phyloP scores from a whole-genome alignment of 2,888 invertebrate species.

The Maniola hyperantus region DNA sequence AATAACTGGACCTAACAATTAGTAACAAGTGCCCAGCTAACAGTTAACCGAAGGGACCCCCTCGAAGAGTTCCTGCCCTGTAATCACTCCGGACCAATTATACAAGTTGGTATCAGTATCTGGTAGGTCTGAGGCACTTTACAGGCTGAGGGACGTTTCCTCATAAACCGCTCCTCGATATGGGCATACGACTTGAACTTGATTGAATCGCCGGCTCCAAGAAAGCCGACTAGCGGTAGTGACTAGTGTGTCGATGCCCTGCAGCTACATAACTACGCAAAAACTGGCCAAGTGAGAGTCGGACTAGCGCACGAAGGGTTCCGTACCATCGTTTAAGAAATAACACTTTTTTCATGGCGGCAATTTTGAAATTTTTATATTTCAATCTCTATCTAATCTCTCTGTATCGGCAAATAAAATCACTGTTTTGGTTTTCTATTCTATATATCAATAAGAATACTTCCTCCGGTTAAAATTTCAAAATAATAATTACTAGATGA shows the following conservation, averaged over 20 bases:
- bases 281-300: no score
- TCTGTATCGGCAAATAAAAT: no score
- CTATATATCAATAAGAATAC: no score
- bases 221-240: slow-evolving; percentile 33
- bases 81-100: slow-evolving; percentile 34
- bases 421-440: no score
- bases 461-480: no score
- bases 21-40: slow-evolving; percentile 6
- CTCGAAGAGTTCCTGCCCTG: slow-evolving; percentile 33
- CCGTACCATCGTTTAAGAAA: no score
- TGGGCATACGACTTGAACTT: slow-evolving; percentile 34
- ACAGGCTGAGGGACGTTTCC: slow-evolving; percentile 36
- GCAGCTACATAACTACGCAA: not conserved
- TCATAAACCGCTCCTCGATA: slow-evolving; percentile 29
- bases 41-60: slow-evolving; percentile 30
- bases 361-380: no score
- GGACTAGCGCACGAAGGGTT: no score
- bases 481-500: no score
- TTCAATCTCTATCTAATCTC: no score
- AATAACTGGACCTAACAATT: slow-evolving; percentile 25
- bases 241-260: slow-evolving; percentile 21
- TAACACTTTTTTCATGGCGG: no score
- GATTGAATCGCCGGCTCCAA: slow-evolving; percentile 37
- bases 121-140: slow-evolving; percentile 1
- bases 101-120: slow-evolving; percentile 1